Percentiles rank a stretch among this genome's conserved stretches.
These are phyloP conservation scores for Zygaena filipendulae DNA, from an alignment of 2,888 invertebrate genomes.

Conservation along the genomic window DNA sequence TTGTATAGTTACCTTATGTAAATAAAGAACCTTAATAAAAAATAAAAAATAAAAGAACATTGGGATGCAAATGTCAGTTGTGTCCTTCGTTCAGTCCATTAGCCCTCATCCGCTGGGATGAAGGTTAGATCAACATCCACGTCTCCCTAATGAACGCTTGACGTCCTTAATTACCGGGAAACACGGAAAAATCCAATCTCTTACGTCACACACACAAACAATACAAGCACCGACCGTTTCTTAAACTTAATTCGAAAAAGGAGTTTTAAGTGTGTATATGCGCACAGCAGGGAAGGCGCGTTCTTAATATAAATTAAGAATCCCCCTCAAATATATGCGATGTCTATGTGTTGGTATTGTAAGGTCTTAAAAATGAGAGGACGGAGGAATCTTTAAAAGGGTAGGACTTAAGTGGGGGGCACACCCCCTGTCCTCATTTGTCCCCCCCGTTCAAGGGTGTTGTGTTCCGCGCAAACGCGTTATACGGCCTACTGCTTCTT, in stretches of 20 bases:
- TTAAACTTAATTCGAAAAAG: constrained; percentile 28
- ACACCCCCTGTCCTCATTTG: constrained; percentile 32
- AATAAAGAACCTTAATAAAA: too few relatives aligned
- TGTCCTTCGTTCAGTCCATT: constrained; percentile 30
- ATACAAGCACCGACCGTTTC: constrained; percentile 13
- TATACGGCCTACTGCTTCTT: constrained; percentile 51
- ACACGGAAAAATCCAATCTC: constrained; percentile 65
- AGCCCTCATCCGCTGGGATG: constrained; percentile 22
- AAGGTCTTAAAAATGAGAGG: constrained; percentile 68
- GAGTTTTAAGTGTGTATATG: constrained; percentile 20
- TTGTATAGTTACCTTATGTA: too few relatives aligned
- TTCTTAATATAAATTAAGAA: constrained; percentile 48
- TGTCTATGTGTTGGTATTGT: constrained; percentile 60
- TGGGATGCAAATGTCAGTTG: constrained; percentile 3
- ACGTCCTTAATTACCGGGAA: constrained; percentile 49
- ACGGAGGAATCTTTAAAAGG: constrained; percentile 66
- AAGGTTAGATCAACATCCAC: constrained; percentile 18
- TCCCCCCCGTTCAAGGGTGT: constrained; percentile 30
- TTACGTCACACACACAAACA: constrained; percentile 28
- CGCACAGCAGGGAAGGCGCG: constrained; percentile 24
- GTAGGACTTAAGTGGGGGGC: constrained; percentile 60
- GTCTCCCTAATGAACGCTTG: constrained; percentile 36
- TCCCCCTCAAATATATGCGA: constrained; percentile 35
- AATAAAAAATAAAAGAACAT: too few relatives aligned
- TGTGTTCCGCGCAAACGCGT: constrained; percentile 48